Evolutionary conservation across 1,140 invertebrate genomes (phyloP).

Genomic region (Ylistrum balloti): DNA sequence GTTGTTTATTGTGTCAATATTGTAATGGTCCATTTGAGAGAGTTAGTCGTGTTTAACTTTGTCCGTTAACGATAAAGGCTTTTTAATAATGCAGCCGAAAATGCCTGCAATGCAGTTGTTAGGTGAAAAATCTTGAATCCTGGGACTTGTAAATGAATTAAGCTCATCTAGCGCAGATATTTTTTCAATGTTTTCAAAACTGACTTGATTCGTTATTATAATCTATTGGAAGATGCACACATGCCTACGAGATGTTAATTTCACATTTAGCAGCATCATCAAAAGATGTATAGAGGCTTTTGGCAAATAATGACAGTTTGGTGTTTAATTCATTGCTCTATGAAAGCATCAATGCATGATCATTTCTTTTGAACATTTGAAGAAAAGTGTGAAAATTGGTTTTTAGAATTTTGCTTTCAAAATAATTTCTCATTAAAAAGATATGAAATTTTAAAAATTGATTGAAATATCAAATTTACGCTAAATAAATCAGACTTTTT

Average conservation of each 20-base stretch:
- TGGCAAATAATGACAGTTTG: not conserved
- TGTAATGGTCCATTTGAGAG: constrained; percentile 32
- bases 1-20: constrained; percentile 40
- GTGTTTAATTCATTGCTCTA: not conserved
- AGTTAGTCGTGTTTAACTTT: constrained; percentile 35
- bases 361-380: not conserved
- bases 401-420: not conserved
- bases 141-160: constrained; percentile 19
- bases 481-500: no score
- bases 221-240: not conserved
- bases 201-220: not conserved
- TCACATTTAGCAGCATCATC: not conserved
- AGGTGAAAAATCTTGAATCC: constrained; percentile 25
- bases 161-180: not conserved
- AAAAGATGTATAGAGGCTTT: not conserved
- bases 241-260: not conserved
- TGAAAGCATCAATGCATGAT: not conserved
- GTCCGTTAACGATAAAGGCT: constrained; percentile 24
- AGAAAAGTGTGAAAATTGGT: not conserved
- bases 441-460: not conserved
- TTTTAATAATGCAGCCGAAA: constrained; percentile 25
- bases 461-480: not conserved
- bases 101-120: constrained; percentile 37
- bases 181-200: not conserved
- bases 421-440: not conserved